These are phyloP conservation scores for Thereva unica DNA, from an alignment of 2,888 invertebrate species.

Conservation along the genomic window DNA sequence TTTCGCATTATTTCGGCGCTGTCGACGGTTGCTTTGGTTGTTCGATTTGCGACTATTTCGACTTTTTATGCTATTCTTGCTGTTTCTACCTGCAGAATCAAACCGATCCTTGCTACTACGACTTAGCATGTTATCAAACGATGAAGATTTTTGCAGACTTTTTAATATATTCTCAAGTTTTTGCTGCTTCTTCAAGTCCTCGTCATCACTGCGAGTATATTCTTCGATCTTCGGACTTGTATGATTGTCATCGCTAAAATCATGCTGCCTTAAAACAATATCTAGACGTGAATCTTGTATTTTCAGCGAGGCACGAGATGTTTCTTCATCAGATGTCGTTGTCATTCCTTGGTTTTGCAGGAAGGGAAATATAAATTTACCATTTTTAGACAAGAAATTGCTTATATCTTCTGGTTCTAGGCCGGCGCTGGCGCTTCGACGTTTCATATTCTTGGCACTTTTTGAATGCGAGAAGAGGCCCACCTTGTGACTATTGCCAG, in stretches of 20 bases:
- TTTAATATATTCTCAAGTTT: conserved; percentile 47
- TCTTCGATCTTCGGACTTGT: conserved; percentile 41
- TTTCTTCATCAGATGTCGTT: conserved; percentile 57
- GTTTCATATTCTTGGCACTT: conserved; percentile 48
- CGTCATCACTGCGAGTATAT: conserved; percentile 48
- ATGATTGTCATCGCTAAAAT: conserved; percentile 49
- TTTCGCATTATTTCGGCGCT: conserved; percentile 37
- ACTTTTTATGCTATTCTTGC: conserved; percentile 51
- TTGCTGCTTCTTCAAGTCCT: conserved; percentile 45
- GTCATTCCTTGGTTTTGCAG: conserved; percentile 57
- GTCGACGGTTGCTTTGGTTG: conserved; percentile 41
- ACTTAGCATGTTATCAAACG: conserved; percentile 48
- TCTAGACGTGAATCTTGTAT: conserved; percentile 57
- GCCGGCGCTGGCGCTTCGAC: conserved; percentile 53
- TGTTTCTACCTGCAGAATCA: conserved; percentile 44
- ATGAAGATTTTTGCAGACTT: conserved; percentile 48
- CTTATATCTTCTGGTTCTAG: conserved; percentile 54
- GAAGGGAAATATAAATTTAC: conserved; percentile 56
- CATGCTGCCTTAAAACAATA: conserved; percentile 53
- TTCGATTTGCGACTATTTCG: conserved; percentile 55
- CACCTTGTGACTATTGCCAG: conserved; percentile 55
- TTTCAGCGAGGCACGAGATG: conserved; percentile 56
- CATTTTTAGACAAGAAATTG: conserved; percentile 52
- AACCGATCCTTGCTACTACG: conserved; percentile 45
- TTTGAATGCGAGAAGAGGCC: conserved; percentile 54